Conservation (phyloP, 2,888 invertebrate genomes). For the Xestia xanthographa region DNA sequence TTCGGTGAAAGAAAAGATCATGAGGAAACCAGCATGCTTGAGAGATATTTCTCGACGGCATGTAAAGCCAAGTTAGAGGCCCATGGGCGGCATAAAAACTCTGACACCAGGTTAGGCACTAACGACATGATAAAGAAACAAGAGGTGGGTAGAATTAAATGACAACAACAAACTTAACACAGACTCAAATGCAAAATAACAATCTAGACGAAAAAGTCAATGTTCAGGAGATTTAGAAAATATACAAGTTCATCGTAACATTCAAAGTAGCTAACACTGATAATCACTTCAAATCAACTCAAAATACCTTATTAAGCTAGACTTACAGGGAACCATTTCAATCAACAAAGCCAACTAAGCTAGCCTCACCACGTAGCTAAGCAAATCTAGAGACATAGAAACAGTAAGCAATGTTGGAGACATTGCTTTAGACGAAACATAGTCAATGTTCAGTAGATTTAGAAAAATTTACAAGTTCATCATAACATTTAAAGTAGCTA, state of each 20-base stretch:
- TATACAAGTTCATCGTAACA: not conserved
- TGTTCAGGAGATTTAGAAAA: not conserved
- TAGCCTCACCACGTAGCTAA: slow-evolving; percentile 25
- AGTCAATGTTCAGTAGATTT: not conserved
- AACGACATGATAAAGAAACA: no score
- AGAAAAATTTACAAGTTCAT: not conserved
- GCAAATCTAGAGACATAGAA: slow-evolving; percentile 58
- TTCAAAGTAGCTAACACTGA: not conserved
- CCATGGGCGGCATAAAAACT: no score
- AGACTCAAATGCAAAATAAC: no score
- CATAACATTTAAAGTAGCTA: not conserved
- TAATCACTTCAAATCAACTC: not conserved
- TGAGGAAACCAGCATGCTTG: no score
- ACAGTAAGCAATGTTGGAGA: slow-evolving; percentile 54
- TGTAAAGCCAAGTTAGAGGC: no score
- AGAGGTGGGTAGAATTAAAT: not conserved
- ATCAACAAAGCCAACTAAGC: slow-evolving; percentile 18
- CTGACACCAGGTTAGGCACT: no score
- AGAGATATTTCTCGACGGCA: no score
- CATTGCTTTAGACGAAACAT: no score
- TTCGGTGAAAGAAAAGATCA: no score
- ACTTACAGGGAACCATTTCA: not conserved
- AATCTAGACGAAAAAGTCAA: not conserved
- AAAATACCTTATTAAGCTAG: slow-evolving; percentile 4
- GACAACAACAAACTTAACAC: not conserved